Percentiles rank a stretch among this genome's conserved stretches.
These are phyloP conservation scores for Leptonema lineaticorne DNA, from an alignment of 1,140 invertebrate genomes.

Conservation along the genomic window DNA sequence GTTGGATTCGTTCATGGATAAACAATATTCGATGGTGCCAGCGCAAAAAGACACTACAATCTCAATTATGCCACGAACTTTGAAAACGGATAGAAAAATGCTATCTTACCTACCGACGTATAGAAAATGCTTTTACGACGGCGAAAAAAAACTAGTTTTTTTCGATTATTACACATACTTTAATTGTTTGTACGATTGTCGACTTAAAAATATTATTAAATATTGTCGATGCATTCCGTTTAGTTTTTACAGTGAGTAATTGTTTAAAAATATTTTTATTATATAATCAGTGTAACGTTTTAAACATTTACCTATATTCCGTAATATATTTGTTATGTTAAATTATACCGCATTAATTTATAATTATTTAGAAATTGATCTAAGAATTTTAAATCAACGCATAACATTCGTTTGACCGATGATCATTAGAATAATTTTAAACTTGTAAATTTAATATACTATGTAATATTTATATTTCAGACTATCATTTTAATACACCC, in stretches of 20 bases:
- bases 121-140: slow-evolving; percentile 62
- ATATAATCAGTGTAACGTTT: too few relatives aligned
- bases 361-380: too few relatives aligned
- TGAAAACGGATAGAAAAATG: slow-evolving; percentile 48
- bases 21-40: slow-evolving; percentile 48
- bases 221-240: slow-evolving; percentile 49
- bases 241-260: slow-evolving; percentile 50
- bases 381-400: too few relatives aligned
- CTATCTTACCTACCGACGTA: slow-evolving; percentile 47
- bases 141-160: slow-evolving; percentile 56
- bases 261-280: too few relatives aligned
- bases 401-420: too few relatives aligned
- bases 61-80: slow-evolving; percentile 48
- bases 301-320: too few relatives aligned
- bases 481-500: too few relatives aligned
- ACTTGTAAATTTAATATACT: too few relatives aligned
- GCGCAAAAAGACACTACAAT: slow-evolving; percentile 53
- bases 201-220: slow-evolving; percentile 45
- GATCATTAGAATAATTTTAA: too few relatives aligned
- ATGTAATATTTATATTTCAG: too few relatives aligned
- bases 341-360: too few relatives aligned
- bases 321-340: too few relatives aligned
- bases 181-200: slow-evolving; percentile 50
- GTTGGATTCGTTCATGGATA: slow-evolving; percentile 48
- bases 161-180: slow-evolving; percentile 50